Base-by-base conservation (phyloP, 2,888 invertebrate genomes). In the Sarcophaga subvicina region DNA sequence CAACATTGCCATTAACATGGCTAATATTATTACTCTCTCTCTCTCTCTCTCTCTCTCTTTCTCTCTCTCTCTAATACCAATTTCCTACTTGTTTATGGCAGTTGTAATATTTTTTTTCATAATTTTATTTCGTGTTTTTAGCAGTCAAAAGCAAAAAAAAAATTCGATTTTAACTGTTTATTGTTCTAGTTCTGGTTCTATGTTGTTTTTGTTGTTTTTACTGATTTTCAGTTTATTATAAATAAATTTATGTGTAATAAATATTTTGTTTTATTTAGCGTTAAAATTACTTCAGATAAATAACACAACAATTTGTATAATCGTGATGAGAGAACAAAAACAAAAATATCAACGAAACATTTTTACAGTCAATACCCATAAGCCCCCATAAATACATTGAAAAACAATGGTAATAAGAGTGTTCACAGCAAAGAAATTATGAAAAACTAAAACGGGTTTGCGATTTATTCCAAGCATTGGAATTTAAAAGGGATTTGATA, bases 241-340 rank as follows among this genome's bases (percentile, higher is more conserved):
- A 37, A 79, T 82, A 87, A 87, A 83, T 78, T 81, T 81, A 49
- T 80, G 70, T 80, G 49, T 84, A 81, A 87, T 83, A 87, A 84
- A 87, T 84, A 87, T 87, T 87, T 87, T 75, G 84, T 81, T 87
- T 87, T 87, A 84, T 87, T 87, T 84, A 84, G 87, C 87, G 84
- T 87, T 84, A 87, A 87, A 87, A 87, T 87, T 79, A 79, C 76
- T 87, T 84, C 84, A 79, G 81, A 87, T 84, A 87, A 87, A 84
- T 71, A 84, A 84, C 72, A 84, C 69, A 70, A 60, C 80, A 84
- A 80, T 84, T 84, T 80, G 80, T 84, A 84, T 75, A 76, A 80
- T 70, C 75, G 66, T 70, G 70, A 80, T 80, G 80, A 71, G 54
- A 54, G 54, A 54, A 17, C 12, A 54, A 54, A 14, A 54, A 4